These are phyloP conservation scores for Cathartes aura DNA, from an alignment of 2,113 vertebrate genomes.

Conservation along the genomic window DNA sequence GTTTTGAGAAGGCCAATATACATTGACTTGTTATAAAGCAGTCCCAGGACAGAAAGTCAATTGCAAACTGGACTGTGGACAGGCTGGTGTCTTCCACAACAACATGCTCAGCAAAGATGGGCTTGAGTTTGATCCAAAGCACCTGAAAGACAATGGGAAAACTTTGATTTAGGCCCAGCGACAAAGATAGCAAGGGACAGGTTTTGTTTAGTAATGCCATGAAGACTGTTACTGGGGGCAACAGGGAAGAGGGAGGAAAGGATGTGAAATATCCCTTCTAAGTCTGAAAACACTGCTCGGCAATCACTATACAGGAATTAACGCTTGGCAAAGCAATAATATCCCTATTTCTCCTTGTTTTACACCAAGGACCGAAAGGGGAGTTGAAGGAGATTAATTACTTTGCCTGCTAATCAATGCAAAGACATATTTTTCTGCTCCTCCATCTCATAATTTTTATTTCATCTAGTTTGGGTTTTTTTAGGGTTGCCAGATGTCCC, in stretches of 20 bases:
- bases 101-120: background rate
- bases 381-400: constrained; percentile 76
- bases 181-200: background rate
- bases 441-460: constrained; percentile 79
- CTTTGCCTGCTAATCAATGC: constrained; percentile 76
- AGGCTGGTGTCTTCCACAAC: background rate
- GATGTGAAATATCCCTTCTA: constrained; percentile 11
- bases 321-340: constrained; percentile 46
- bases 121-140: background rate
- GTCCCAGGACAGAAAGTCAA: background rate
- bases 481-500: constrained; percentile 78
- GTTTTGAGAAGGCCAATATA: background rate
- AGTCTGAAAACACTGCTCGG: constrained; percentile 49
- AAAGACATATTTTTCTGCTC: constrained; percentile 79
- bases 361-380: constrained; percentile 62
- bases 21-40: background rate
- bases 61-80: background rate
- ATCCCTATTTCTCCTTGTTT: constrained; percentile 58
- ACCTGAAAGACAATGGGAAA: background rate
- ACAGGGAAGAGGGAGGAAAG: background rate
- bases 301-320: constrained; percentile 43
- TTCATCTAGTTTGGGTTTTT: constrained; percentile 75
- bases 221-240: background rate
- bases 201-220: background rate
- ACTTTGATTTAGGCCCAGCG: background rate